Evolutionary conservation across 30 jellyfish, hydroid and myxozoan genomes (phyloP), one percentile per base, ranked within the genome.

Genomic region (Hydractinia echinata): DNA sequence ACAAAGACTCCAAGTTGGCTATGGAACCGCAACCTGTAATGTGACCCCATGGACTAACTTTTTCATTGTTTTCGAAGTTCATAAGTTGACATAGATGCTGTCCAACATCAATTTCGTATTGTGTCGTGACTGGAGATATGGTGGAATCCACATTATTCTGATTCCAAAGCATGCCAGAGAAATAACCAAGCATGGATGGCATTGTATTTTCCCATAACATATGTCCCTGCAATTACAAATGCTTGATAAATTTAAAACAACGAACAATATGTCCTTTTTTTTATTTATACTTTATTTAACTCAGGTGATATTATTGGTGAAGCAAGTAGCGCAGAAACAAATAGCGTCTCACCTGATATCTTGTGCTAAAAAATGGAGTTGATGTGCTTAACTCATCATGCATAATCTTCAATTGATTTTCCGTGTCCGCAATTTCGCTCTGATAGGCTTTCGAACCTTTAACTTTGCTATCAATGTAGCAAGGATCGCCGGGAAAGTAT

Each of bases 141-240:
- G 95, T 20, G 1, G 89, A 66, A 55, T 86, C 95, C 13, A 86
- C 89, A 55, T 86, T 86, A 55, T 86, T 86, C 52, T 86, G 95
- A 71, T 86, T 86, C 95, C 95, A 86, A 6, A 86, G 79, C 90
- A 86, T 51, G 5, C 95, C 95, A 3, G 95, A 79, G 15, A 86
- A 48, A 51, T 86, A 86, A 30, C 44, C 44, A 30, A 30, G 44
- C 44, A 30, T 30, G 44, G 44, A 30, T 30, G 44, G 44, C 44
- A 86, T 14, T 7, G 89, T 51, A 7, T 56, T 64, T 6, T 86
- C 95, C 95, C 95, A 79, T 68, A 71, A 71, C 95, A 86, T 86
- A 80, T 86, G 89, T 52, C 95, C 95, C 95, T 86, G 73, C 1
- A 21, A 80, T 44, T 13, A 5, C 50, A n/a, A 13, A 39, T 6